Conservation (phyloP, 2,113 vertebrate species). For the Bufo gargarizans region DNA sequence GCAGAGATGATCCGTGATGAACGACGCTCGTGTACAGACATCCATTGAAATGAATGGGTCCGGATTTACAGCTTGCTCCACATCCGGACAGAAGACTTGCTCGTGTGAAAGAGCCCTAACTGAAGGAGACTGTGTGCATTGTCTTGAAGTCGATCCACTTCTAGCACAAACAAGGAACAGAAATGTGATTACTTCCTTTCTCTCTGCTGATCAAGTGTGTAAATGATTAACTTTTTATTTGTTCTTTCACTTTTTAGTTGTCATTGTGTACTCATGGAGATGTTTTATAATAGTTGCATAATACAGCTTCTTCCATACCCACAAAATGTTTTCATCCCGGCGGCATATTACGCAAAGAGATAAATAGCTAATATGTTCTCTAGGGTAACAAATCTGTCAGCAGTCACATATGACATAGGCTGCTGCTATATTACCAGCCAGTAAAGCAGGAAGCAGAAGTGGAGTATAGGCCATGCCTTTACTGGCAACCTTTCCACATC, state of each 20-base stretch:
- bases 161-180: neutral
- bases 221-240: neutral
- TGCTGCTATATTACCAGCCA: neutral
- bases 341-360: neutral
- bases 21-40: too few relatives aligned
- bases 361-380: neutral
- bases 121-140: too few relatives aligned
- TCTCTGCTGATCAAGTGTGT: neutral
- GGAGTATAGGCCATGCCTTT: neutral
- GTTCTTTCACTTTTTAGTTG: neutral
- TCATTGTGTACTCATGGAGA: neutral
- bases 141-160: too few relatives aligned
- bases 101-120: too few relatives aligned
- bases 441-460: neutral
- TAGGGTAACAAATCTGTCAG: neutral
- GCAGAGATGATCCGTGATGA: too few relatives aligned
- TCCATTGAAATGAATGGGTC: too few relatives aligned
- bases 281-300: neutral
- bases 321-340: neutral
- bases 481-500: neutral
- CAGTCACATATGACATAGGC: neutral
- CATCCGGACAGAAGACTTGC: too few relatives aligned
- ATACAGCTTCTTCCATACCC: neutral
- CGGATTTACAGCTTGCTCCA: too few relatives aligned
- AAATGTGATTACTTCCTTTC: neutral